Percentiles rank a stretch among this genome's conserved stretches.
Evolutionary conservation across 2,888 invertebrate genomes (phyloP).

Genomic region (Rhimphoctona megacephalus): DNA sequence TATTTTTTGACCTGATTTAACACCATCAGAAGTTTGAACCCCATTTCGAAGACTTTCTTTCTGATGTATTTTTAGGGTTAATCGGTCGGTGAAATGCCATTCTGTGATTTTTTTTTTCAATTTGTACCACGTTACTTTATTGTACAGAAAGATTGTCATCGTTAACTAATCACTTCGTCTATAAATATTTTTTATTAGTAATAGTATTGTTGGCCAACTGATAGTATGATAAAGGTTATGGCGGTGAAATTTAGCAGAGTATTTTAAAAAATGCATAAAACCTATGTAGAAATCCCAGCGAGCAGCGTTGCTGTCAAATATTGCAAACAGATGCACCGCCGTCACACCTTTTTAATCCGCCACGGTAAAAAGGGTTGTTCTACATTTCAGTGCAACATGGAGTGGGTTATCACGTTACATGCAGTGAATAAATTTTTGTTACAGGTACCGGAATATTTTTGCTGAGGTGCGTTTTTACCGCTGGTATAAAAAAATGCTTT

Average conservation of each 20-base stretch:
- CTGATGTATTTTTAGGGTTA: background rate
- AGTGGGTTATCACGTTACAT: background rate
- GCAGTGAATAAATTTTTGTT: constrained; percentile 19
- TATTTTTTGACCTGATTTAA: background rate
- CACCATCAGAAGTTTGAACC: background rate
- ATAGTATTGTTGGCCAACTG: background rate
- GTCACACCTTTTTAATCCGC: constrained; percentile 13
- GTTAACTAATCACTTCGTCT: background rate
- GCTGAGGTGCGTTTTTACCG: background rate
- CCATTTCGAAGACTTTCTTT: background rate
- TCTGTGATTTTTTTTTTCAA: background rate
- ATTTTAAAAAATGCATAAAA: background rate
- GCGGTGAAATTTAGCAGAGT: background rate
- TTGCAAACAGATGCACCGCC: background rate
- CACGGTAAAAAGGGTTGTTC: background rate
- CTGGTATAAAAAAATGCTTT: background rate
- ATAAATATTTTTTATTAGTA: too few species aligned
- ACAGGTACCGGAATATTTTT: constrained; percentile 2
- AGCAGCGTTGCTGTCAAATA: background rate
- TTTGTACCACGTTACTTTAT: background rate
- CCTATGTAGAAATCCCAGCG: background rate
- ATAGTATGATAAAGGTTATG: background rate
- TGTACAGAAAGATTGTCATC: background rate
- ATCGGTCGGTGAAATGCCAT: background rate
- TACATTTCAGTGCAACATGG: background rate